Evolutionary conservation across 2,113 vertebrate genomes (phyloP).

Genomic region (Phoxinus phoxinus): DNA sequence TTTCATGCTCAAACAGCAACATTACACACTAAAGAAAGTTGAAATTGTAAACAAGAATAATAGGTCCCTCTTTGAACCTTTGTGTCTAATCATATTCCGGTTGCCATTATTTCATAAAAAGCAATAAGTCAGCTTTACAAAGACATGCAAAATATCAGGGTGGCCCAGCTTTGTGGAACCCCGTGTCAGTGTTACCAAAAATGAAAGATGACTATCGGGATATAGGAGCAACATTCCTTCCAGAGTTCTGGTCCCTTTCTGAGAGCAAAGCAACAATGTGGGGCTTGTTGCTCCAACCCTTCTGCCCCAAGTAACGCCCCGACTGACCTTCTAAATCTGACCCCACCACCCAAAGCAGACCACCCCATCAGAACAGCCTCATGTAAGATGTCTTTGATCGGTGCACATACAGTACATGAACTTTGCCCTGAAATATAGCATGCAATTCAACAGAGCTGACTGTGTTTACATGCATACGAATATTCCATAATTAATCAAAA

Average conservation of each 20-base stretch:
- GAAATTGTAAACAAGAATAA: too few relatives aligned
- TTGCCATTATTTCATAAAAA: background rate
- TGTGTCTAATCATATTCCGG: background rate
- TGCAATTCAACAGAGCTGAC: background rate
- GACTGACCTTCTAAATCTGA: conserved; percentile 16
- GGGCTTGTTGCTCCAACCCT: conserved; percentile 47
- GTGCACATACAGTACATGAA: background rate
- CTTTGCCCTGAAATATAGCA: background rate
- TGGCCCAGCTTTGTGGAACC: background rate
- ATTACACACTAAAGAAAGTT: too few relatives aligned
- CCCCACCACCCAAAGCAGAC: conserved; percentile 32
- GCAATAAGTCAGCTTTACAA: background rate
- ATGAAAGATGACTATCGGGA: conserved; percentile 28
- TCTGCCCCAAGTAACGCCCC: conserved; percentile 3
- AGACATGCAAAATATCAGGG: background rate
- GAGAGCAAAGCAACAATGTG: conserved; percentile 51
- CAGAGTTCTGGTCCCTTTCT: background rate
- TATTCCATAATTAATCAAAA: background rate
- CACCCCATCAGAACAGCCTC: conserved; percentile 14
- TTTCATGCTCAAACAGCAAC: too few relatives aligned
- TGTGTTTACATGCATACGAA: background rate
- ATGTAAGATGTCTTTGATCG: background rate
- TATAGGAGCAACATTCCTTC: conserved; percentile 40
- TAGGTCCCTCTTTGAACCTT: too few relatives aligned
- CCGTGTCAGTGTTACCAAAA: background rate